A percentile compares a stretch with the other conserved stretches of the same genome.
Conservation (phyloP, 2,888 invertebrate species). For the Aporophyla nigra region DNA sequence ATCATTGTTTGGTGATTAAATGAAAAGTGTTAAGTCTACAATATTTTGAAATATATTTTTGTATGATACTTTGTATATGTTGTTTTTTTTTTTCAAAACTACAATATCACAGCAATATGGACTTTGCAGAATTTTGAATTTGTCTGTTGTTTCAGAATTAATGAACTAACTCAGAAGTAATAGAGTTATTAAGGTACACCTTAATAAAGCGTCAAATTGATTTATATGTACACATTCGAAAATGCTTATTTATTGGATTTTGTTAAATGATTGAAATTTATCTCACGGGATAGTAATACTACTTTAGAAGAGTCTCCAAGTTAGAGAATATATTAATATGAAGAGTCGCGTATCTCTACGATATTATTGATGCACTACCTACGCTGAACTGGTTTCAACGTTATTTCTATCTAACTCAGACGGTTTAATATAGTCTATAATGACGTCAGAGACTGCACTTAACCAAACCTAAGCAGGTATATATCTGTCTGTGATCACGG, state of each 20-base stretch:
- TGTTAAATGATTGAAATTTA: neutral
- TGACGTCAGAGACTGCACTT: conserved; percentile 47
- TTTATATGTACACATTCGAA: neutral
- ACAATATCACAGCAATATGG: neutral
- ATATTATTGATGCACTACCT: conserved; percentile 24
- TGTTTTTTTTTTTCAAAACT: neutral
- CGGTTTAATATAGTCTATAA: conserved; percentile 21
- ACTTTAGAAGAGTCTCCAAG: neutral
- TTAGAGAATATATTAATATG: neutral
- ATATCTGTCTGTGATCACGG: conserved; percentile 30
- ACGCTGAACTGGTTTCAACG: conserved; percentile 24
- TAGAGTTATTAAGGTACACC: too few species aligned
- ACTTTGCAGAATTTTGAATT: neutral
- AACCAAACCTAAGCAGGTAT: conserved; percentile 15
- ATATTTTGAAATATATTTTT: neutral
- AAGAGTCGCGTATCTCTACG: neutral
- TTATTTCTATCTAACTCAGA: conserved; percentile 35
- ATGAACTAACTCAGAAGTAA: neutral
- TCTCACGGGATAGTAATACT: neutral
- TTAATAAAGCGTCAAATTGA: neutral
- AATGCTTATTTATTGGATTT: neutral
- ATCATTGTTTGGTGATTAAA: conserved; percentile 1
- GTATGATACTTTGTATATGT: too few species aligned
- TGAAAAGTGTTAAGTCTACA: neutral
- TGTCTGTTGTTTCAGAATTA: neutral